phyloP scores from a whole-genome alignment of 2,888 invertebrate species.

The Lamellibrachia columna region DNA sequence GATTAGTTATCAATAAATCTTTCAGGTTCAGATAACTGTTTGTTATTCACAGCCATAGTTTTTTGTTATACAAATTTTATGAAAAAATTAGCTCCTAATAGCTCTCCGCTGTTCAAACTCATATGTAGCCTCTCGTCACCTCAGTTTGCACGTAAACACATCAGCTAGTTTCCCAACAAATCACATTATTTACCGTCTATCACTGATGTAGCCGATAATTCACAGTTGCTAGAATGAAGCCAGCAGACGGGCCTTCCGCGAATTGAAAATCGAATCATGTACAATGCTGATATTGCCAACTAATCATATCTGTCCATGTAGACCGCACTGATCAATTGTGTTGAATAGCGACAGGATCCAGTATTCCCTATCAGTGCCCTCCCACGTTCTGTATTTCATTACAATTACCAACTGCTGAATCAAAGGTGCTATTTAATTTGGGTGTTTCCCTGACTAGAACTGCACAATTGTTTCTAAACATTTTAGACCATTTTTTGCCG shows the following conservation, averaged over 20 bases:
- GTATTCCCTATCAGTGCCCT: not conserved
- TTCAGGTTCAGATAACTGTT: not conserved
- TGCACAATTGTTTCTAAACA: not conserved
- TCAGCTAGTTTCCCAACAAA: not conserved
- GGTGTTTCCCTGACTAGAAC: not conserved
- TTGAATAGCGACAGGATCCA: not conserved
- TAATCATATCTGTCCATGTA: not conserved
- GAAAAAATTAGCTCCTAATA: not conserved
- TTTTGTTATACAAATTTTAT: not conserved
- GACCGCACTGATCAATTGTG: not conserved
- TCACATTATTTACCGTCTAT: not conserved
- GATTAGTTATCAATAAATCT: not conserved
- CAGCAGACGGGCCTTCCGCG: not conserved
- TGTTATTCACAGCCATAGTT: not conserved
- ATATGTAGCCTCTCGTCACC: not conserved
- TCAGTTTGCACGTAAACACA: not conserved
- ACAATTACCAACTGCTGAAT: not conserved
- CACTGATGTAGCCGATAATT: not conserved
- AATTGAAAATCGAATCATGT: conserved; percentile 12
- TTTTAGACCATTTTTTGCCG: not conserved
- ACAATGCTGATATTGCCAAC: not conserved
- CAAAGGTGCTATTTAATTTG: not conserved
- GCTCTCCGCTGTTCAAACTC: not conserved
- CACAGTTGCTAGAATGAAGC: not conserved
- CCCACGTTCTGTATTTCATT: not conserved